A percentile compares a stretch with the other conserved stretches of the same genome.
Evolutionary conservation across 2,888 invertebrate genomes (phyloP).

Genomic region (Sericinus montela): DNA sequence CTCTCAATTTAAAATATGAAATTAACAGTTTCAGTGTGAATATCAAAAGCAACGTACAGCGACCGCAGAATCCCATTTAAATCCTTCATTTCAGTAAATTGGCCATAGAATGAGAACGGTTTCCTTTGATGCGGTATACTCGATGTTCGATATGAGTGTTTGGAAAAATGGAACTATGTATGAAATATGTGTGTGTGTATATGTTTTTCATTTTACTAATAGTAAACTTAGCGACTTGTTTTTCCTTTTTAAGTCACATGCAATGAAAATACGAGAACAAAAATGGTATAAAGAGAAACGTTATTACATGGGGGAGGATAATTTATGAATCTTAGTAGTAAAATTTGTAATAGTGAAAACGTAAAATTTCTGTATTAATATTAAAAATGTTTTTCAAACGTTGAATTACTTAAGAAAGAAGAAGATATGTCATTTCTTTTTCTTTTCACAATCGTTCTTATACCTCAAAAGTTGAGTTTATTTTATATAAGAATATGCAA

Average conservation of each 20-base stretch:
- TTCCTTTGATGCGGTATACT: constrained; percentile 31
- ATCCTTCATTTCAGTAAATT: constrained; percentile 37
- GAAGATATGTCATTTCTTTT: no score
- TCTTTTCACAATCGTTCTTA: no score
- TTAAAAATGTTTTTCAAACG: no score
- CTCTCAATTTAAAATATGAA: constrained; percentile 20
- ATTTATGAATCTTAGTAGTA: no score
- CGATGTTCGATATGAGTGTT: constrained; percentile 10
- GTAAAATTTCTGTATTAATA: no score
- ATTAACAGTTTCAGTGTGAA: constrained; percentile 20
- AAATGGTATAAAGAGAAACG: no score
- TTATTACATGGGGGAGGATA: no score
- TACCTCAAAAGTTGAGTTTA: no score
- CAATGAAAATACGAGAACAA: not conserved
- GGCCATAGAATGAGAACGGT: constrained; percentile 23
- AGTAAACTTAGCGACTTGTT: not conserved
- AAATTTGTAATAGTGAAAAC: no score
- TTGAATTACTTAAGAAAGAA: no score
- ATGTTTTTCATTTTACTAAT: not conserved
- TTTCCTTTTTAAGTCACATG: constrained; percentile 11
- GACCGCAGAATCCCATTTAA: constrained; percentile 34
- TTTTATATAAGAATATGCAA: no score
- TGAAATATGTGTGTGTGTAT: no score
- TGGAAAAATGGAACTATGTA: constrained; percentile 7
- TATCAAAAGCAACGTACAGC: constrained; percentile 18